Evolutionary conservation across 1,140 invertebrate genomes (phyloP), one percentile per base, ranked within the genome.

Genomic region (Aphaenogaster floridana): DNA sequence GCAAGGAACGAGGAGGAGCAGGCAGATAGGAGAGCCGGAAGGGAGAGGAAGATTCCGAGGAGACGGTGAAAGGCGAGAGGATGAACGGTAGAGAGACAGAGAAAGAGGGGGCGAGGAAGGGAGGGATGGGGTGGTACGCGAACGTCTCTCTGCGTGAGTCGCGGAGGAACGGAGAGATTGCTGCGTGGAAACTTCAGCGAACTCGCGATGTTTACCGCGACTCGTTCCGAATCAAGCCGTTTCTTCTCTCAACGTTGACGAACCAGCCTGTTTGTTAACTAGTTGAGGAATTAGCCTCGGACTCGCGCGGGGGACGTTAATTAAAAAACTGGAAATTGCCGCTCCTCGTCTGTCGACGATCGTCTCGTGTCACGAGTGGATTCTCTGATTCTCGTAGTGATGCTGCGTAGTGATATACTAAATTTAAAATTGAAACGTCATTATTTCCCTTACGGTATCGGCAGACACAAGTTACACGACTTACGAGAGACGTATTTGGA

Each of bases 161-260:
- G 79, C 42, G 59, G 57, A 39, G 42, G 28, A 42, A 71, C 54
- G 71, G 74, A 84, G 77, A 63, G 86, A 88, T 63, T 87, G 81
- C 79, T 83, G 79, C 34, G 88, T 63, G 61, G 68, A 90, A 90
- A 90, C 39, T 90, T 88, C 1, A 48, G 13, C 52, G 28, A 88
- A 89, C 89, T 92, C 80, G 54, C 85, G 91, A 92, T 92, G 91
- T 92, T 92, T 92, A 92, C 88, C 91, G 86, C 89, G 86, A 86
- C 87, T 86, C 77, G 68, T 45, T 64, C 87, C 39, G 74, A 89
- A 91, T 87, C 80, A 74, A 89, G 72, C 52, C n/a, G 54, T 78
- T 39, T 74, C 39, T 68, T 74, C 50, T 52, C 54, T 34, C 42
- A 57, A 52, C 57, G 42, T 69, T 36, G 34, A 59, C 64, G 17